Evolutionary conservation across 2,888 invertebrate species (phyloP).

Genomic region (Volucella bombylans): DNA sequence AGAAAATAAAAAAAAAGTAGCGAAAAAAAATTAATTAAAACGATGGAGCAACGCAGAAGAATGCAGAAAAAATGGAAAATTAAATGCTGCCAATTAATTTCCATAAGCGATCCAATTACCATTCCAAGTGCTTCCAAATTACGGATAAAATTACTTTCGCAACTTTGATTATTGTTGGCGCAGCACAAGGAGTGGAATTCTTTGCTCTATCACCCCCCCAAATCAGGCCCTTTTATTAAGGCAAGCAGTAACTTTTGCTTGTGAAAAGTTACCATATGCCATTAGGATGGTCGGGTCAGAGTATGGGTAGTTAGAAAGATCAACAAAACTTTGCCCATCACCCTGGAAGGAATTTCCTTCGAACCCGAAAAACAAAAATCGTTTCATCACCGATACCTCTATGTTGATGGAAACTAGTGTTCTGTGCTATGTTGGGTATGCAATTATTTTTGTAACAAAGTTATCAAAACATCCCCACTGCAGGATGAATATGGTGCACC

Average conservation of each 20-base stretch:
- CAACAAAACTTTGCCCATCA: constrained; percentile 16
- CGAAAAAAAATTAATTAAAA: constrained; percentile 49
- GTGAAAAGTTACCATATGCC: constrained; percentile 16
- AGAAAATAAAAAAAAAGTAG: constrained; percentile 58
- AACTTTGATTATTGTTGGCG: constrained; percentile 54
- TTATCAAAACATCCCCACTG: constrained; percentile 59
- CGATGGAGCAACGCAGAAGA: constrained; percentile 11
- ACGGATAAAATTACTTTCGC: constrained; percentile 70
- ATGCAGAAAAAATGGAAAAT: constrained; percentile 59
- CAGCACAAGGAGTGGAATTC: constrained; percentile 10
- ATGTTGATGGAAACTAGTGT: neutral
- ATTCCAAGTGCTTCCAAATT: constrained; percentile 72
- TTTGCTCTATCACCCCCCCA: neutral
- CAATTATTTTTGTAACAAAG: constrained; percentile 69
- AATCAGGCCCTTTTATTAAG: constrained; percentile 32
- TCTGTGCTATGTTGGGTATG: constrained; percentile 12
- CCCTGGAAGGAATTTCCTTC: constrained; percentile 31
- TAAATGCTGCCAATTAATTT: constrained; percentile 73
- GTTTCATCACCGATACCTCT: constrained; percentile 6
- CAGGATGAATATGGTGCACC: constrained; percentile 13
- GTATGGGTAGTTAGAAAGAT: neutral
- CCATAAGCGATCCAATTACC: constrained; percentile 73
- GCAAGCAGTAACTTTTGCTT: constrained; percentile 22
- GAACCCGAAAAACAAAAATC: constrained; percentile 14
- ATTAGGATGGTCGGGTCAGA: neutral